These are phyloP conservation scores for Aptenodytes patagonicus DNA, from an alignment of 2,113 vertebrate species.

Conservation along the genomic window DNA sequence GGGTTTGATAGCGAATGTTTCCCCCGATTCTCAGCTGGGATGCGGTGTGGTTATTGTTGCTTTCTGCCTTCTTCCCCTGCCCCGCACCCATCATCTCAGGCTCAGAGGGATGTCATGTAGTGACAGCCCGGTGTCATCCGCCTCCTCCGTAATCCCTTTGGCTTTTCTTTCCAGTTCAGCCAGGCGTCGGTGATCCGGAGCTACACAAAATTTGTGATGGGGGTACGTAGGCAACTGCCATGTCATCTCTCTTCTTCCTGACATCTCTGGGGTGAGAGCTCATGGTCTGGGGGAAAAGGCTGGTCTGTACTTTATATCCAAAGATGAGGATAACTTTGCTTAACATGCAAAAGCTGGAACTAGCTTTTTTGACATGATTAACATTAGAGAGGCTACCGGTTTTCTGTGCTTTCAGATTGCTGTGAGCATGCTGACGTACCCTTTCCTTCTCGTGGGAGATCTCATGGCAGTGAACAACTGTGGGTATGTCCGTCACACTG, in stretches of 20 bases:
- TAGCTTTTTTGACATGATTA: not conserved
- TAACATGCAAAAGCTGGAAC: not conserved
- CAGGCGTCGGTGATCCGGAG: conserved; percentile 86
- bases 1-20: not conserved
- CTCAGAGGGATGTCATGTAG: not conserved
- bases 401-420: conserved; percentile 78
- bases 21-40: not conserved
- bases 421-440: conserved; percentile 87
- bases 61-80: not conserved
- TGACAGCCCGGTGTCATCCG: not conserved
- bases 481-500: conserved; percentile 75
- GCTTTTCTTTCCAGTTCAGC: conserved; percentile 79
- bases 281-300: not conserved
- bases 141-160: not conserved
- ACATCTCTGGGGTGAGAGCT: not conserved
- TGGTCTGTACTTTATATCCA: not conserved
- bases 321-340: not conserved
- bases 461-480: conserved; percentile 92
- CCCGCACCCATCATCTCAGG: fast-evolving
- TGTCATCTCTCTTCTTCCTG: not conserved
- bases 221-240: conserved; percentile 67
- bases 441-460: conserved; percentile 87
- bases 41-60: fast-evolving
- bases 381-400: not conserved
- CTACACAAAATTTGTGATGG: conserved; percentile 91